Percentiles rank a stretch among this genome's conserved stretches.
Evolutionary conservation across 64 coral and sea anemone species (phyloP).

Genomic region (Catalaphyllia jardinei): DNA sequence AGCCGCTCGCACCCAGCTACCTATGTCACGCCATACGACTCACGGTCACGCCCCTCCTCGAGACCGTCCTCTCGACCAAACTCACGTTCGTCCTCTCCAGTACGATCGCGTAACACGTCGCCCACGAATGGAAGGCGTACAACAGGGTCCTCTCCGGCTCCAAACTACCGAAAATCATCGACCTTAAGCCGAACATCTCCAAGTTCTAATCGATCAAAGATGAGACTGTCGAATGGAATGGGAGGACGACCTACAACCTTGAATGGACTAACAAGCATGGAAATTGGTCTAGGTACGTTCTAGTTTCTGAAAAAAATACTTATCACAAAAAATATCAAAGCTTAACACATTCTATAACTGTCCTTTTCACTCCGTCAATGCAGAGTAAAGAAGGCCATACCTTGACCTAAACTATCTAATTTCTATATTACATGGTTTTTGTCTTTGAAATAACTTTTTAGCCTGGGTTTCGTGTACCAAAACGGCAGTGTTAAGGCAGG

Average conservation of each 20-base stretch:
- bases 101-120: conserved; percentile 71
- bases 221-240: conserved; percentile 26
- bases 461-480: too few relatives aligned
- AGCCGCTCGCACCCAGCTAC: conserved; percentile 83
- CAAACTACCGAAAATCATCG: conserved; percentile 29
- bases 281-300: conserved; percentile 1
- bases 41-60: conserved; percentile 79
- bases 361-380: too few relatives aligned
- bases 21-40: conserved; percentile 69
- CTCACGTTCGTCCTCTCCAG: conserved; percentile 73
- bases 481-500: too few relatives aligned
- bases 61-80: conserved; percentile 64
- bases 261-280: not conserved
- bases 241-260: conserved; percentile 10
- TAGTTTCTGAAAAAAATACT: not conserved
- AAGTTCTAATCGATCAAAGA: conserved; percentile 23
- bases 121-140: conserved; percentile 37
- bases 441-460: too few relatives aligned
- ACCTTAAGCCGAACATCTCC: conserved; percentile 27
- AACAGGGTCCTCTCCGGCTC: conserved; percentile 46
- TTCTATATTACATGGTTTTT: too few relatives aligned
- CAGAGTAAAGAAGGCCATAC: too few relatives aligned
- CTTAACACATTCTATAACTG: too few relatives aligned
- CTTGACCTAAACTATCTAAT: too few relatives aligned
- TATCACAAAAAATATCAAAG: too few relatives aligned